Conservation (phyloP, 1,140 invertebrate species). For the Oppia nitens region DNA sequence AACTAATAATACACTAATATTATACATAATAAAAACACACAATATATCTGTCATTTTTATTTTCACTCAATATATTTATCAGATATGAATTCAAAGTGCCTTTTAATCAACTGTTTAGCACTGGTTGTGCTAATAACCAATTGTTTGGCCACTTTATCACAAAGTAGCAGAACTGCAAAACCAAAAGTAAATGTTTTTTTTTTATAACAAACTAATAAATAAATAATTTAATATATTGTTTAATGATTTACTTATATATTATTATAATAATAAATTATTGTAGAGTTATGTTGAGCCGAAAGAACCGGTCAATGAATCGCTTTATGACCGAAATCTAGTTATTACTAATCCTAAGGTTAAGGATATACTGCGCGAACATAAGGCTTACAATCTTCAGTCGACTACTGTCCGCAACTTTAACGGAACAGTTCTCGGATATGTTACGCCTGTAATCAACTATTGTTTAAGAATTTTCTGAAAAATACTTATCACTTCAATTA, state of each 20-base stretch:
- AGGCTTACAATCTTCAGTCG: slow-evolving; percentile 37
- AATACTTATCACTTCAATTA: neutral
- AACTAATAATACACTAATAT: too few species aligned
- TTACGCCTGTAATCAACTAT: slow-evolving; percentile 54
- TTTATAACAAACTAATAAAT: too few species aligned
- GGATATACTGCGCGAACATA: slow-evolving; percentile 57
- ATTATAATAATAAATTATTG: neutral
- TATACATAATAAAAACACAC: too few species aligned
- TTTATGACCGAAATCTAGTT: slow-evolving; percentile 33
- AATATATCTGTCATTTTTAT: too few species aligned
- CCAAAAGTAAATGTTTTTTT: too few species aligned
- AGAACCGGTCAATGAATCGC: neutral
- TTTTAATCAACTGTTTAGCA: neutral
- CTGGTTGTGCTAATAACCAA: neutral
- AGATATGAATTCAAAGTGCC: neutral
- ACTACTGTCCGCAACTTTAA: slow-evolving; percentile 14
- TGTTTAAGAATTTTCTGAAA: neutral
- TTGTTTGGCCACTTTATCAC: neutral
- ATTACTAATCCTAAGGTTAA: slow-evolving; percentile 40
- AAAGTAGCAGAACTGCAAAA: neutral
- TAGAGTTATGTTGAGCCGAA: neutral
- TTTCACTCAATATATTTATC: too few species aligned
- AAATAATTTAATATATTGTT: neutral
- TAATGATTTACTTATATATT: neutral
- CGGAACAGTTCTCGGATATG: slow-evolving; percentile 60